Evolutionary conservation across 2,113 vertebrate genomes (phyloP).

Genomic region (Psilopogon haemacephalus): DNA sequence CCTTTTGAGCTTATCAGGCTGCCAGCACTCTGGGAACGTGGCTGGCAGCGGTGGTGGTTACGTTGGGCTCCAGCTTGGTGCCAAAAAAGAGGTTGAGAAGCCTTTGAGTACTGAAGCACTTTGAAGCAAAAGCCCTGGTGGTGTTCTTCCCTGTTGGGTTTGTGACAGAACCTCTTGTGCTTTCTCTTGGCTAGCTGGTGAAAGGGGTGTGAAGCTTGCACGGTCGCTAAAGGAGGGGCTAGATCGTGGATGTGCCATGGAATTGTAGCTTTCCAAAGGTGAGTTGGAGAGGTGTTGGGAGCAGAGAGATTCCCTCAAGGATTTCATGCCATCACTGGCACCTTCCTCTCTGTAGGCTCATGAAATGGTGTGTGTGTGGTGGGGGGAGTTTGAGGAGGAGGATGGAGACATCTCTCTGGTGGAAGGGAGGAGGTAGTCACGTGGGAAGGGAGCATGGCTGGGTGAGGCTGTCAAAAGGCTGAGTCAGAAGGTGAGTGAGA

Average conservation of each 20-base stretch:
- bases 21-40: background rate
- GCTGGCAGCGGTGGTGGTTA: background rate
- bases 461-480: background rate
- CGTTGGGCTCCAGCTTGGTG: background rate
- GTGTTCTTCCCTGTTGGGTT: background rate
- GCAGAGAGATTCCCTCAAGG: background rate
- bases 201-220: background rate
- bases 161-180: background rate
- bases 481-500: conserved; percentile 28
- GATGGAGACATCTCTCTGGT: background rate
- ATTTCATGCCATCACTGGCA: rapidly evolving
- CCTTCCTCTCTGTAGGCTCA: background rate
- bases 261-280: background rate
- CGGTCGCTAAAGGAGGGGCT: background rate
- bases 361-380: too few relatives aligned
- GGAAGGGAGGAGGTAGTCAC: background rate
- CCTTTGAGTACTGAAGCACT: background rate
- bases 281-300: background rate
- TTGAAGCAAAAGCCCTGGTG: background rate
- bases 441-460: background rate
- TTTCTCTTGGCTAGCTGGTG: background rate
- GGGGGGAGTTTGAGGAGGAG: background rate
- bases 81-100: background rate
- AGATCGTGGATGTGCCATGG: rapidly evolving
- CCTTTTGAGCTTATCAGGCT: conserved; percentile 11